Percentiles rank a stretch among this genome's conserved stretches.
Evolutionary conservation across 1,140 invertebrate species (phyloP).

Genomic region (Probaryconus sp.): DNA sequence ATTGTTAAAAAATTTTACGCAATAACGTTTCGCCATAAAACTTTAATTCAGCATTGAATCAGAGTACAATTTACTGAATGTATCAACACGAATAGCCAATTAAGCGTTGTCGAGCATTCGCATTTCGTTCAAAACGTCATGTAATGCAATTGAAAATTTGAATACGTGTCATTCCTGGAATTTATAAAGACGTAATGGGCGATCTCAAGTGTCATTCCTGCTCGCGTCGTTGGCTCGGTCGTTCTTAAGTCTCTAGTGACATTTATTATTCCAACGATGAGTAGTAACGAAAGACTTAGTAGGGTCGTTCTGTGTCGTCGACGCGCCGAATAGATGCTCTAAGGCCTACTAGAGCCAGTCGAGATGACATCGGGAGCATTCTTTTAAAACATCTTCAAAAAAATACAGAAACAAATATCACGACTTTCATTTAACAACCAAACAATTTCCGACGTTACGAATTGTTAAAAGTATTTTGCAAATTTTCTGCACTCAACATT

Average conservation of each 20-base stretch:
- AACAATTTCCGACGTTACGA: no score
- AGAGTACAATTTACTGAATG: not conserved
- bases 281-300: slow-evolving; percentile 61
- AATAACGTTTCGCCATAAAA: no score
- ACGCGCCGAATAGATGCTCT: slow-evolving; percentile 60
- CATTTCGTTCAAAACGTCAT: slow-evolving; percentile 31
- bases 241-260: slow-evolving; percentile 41
- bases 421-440: no score
- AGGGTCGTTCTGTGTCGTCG: slow-evolving; percentile 53
- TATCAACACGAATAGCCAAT: slow-evolving; percentile 12
- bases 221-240: slow-evolving; percentile 18
- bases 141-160: slow-evolving; percentile 50
- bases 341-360: slow-evolving; percentile 45
- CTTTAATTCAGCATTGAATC: not conserved
- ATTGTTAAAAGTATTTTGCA: not conserved
- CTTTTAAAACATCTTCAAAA: slow-evolving; percentile 33
- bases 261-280: slow-evolving; percentile 57
- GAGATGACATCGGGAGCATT: slow-evolving; percentile 35
- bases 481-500: no score
- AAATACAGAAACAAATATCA: no score
- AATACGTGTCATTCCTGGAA: slow-evolving; percentile 45
- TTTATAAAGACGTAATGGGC: slow-evolving; percentile 56
- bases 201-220: slow-evolving; percentile 34
- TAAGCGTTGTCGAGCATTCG: slow-evolving; percentile 13
- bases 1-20: no score